Conservation (phyloP, 2,888 invertebrate genomes). For the Rhogogaster chlorosoma region DNA sequence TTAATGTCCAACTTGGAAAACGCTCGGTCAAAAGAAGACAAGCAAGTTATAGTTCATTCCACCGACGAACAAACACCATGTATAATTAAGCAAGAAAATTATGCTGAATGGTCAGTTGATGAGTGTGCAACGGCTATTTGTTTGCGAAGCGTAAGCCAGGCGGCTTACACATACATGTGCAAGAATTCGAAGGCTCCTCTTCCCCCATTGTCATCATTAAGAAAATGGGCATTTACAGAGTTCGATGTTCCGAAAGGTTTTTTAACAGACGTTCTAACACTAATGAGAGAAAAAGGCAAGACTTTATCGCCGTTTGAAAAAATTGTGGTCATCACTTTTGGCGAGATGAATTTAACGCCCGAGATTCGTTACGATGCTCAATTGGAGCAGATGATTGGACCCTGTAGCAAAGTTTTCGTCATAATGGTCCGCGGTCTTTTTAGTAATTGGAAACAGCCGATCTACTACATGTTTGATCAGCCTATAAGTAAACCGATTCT, state of each 20-base stretch:
- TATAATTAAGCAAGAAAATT: not conserved
- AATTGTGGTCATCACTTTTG: conserved; percentile 59
- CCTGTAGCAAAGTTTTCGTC: conserved; percentile 59
- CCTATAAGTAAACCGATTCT: conserved; percentile 61
- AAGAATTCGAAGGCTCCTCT: conserved; percentile 30
- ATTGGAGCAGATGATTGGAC: conserved; percentile 58
- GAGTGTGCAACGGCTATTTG: conserved; percentile 44
- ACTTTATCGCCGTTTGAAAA: conserved; percentile 48
- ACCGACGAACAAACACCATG: not conserved
- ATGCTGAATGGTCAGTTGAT: conserved; percentile 23
- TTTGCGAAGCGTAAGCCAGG: not conserved
- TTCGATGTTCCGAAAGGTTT: conserved; percentile 53
- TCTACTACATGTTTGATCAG: conserved; percentile 63
- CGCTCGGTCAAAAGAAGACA: too few species aligned
- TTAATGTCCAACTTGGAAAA: too few species aligned
- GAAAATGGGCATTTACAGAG: conserved; percentile 31
- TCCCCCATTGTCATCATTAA: conserved; percentile 40
- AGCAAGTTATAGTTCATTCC: too few species aligned
- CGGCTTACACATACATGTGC: conserved; percentile 41
- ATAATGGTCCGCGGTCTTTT: conserved; percentile 60
- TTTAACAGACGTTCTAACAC: conserved; percentile 55
- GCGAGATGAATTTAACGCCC: conserved; percentile 54
- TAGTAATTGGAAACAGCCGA: conserved; percentile 62
- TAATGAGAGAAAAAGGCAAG: conserved; percentile 56
- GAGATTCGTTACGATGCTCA: conserved; percentile 1